Conservation (phyloP, 2,797 vertebrate genomes). For the Lacerta bilineata region DNA sequence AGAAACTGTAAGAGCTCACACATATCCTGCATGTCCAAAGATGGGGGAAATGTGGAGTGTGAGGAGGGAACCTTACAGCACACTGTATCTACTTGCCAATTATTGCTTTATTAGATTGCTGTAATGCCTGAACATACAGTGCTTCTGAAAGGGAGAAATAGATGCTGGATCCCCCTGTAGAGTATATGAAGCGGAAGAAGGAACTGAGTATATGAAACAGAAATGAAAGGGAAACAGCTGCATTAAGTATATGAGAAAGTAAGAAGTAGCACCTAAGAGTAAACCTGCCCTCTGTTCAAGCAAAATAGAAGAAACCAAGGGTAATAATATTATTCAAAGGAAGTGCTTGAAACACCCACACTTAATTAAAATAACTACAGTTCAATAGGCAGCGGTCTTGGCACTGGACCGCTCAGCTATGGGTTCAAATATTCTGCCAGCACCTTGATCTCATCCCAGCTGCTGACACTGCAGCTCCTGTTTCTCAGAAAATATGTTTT, state of each 20-base stretch:
- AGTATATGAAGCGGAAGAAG: slow-evolving; percentile 61
- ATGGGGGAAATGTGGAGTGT: background rate
- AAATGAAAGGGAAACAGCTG: slow-evolving; percentile 62
- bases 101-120: slow-evolving; percentile 14
- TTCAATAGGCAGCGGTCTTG: slow-evolving; percentile 45
- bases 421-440: slow-evolving; percentile 35
- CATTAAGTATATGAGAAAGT: slow-evolving; percentile 51
- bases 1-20: background rate
- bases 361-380: slow-evolving; percentile 33
- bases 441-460: slow-evolving; percentile 36
- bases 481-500: slow-evolving; percentile 34
- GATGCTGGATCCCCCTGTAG: background rate
- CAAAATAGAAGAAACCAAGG: slow-evolving; percentile 36
- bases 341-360: slow-evolving; percentile 59
- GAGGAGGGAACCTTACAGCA: background rate
- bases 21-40: background rate
- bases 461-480: slow-evolving; percentile 27
- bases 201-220: slow-evolving; percentile 55
- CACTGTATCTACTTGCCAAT: background rate
- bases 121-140: slow-evolving; percentile 30
- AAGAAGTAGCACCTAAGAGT: slow-evolving; percentile 40
- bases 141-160: slow-evolving; percentile 35
- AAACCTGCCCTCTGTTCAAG: slow-evolving; percentile 47
- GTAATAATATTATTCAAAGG: slow-evolving; percentile 50
- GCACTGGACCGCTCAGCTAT: slow-evolving; percentile 35